Conservation (phyloP, 2,888 invertebrate species). For the Pristionchus mayeri region DNA sequence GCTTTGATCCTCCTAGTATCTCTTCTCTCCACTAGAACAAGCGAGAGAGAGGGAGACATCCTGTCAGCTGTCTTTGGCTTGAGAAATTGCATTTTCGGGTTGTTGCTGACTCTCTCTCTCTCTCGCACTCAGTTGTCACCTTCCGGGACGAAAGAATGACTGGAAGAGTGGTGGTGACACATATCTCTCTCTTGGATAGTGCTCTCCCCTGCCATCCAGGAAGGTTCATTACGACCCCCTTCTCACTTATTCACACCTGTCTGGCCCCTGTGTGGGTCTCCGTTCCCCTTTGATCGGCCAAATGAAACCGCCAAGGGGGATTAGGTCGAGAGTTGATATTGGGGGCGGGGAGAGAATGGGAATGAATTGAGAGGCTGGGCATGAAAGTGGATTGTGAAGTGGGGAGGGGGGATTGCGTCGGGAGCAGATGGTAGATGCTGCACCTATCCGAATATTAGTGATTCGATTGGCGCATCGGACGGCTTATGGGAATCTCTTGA, state of each 20-base stretch:
- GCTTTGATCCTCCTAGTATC: constrained; percentile 13
- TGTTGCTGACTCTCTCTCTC: too few species aligned
- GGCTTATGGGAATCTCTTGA: constrained; percentile 43
- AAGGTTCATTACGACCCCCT: neutral
- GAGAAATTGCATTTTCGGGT: constrained; percentile 49
- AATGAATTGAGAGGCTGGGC: constrained; percentile 35
- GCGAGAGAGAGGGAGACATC: constrained; percentile 5
- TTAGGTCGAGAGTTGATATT: constrained; percentile 47
- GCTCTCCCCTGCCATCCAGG: neutral
- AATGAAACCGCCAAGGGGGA: constrained; percentile 42
- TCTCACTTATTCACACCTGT: constrained; percentile 28
- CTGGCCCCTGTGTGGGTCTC: neutral
- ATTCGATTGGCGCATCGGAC: neutral
- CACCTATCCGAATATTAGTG: constrained; percentile 39
- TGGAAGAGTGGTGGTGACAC: constrained; percentile 21
- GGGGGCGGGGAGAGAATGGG: constrained; percentile 43
- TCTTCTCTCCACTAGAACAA: constrained; percentile 33
- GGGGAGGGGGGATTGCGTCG: neutral
- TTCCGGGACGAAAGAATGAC: constrained; percentile 23
- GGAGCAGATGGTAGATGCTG: constrained; percentile 28
- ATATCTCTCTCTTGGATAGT: neutral
- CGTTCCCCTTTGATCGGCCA: neutral
- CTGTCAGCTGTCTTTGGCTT: constrained; percentile 46
- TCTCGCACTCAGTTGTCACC: constrained; percentile 30
- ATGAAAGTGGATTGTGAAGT: constrained; percentile 44